Percentiles rank a stretch among this genome's conserved stretches.
Conservation (phyloP, 2,113 vertebrate genomes). For the Indicator maculatus region DNA sequence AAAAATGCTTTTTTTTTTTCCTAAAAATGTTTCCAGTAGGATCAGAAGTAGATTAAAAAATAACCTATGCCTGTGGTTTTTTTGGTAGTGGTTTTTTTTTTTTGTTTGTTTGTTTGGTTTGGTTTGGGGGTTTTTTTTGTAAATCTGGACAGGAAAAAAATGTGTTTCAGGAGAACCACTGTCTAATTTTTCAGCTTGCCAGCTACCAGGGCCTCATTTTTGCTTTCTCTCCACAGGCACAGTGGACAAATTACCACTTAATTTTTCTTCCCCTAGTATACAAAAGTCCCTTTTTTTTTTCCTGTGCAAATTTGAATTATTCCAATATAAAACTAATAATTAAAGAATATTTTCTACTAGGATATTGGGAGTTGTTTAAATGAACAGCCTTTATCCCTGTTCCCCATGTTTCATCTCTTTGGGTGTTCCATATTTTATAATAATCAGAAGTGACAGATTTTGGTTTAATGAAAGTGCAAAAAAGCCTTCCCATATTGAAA, state of each 20-base stretch:
- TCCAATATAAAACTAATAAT: neutral
- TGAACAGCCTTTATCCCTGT: neutral
- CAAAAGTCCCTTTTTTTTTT: neutral
- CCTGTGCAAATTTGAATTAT: neutral
- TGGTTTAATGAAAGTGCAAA: neutral
- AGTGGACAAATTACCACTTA: neutral
- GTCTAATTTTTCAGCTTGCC: neutral
- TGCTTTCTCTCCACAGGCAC: neutral
- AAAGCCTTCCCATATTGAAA: neutral
- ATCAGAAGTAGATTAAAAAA: neutral
- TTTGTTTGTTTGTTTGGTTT: neutral
- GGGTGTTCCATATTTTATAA: neutral
- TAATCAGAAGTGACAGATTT: neutral
- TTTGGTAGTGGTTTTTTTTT: no score
- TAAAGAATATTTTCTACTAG: neutral
- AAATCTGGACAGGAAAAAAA: no score
- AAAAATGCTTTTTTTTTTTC: no score
- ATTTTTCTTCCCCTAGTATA: neutral
- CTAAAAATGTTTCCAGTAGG: neutral
- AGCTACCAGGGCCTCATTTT: neutral
- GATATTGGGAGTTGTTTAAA: neutral
- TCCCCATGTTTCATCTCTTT: neutral
- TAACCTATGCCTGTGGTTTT: neutral
- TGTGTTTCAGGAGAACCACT: neutral
- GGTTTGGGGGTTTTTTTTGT: no score